phyloP scores from a whole-genome alignment of 2,888 invertebrate genomes.

The Zelleria hepariella region DNA sequence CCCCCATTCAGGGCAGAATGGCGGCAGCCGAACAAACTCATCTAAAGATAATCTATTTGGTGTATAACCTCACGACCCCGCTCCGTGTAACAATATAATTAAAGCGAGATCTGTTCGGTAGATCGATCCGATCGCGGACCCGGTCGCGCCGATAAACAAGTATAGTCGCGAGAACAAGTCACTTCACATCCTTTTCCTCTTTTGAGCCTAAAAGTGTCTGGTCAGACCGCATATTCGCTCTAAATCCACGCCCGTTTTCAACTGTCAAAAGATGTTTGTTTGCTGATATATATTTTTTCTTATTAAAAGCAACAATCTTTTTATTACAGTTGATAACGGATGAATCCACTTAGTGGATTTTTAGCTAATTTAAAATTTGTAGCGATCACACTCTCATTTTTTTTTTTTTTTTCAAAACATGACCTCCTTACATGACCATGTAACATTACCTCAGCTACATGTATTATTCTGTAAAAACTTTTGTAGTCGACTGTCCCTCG shows the following conservation, averaged over 20 bases:
- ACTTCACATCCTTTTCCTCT: neutral
- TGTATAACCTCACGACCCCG: slow-evolving; percentile 68
- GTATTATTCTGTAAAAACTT: neutral
- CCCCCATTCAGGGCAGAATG: slow-evolving; percentile 24
- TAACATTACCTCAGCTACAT: neutral
- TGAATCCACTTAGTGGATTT: no score
- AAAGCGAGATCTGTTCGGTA: slow-evolving; percentile 51
- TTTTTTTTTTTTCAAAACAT: neutral
- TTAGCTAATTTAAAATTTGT: no score
- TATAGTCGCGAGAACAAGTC: neutral
- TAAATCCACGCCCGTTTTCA: no score
- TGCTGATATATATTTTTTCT: no score
- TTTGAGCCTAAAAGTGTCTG: neutral
- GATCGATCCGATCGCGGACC: slow-evolving; percentile 24
- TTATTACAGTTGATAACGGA: no score
- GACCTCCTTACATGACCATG: neutral
- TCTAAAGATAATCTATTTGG: slow-evolving; percentile 68
- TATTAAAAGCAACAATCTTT: no score
- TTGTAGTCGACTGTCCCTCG: neutral
- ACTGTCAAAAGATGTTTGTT: no score
- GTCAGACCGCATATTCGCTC: no score
- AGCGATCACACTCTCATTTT: no score
- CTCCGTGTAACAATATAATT: slow-evolving; percentile 67
- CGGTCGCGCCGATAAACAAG: neutral
- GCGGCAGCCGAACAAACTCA: slow-evolving; percentile 47